phyloP scores from a whole-genome alignment of 2,113 vertebrate genomes.

The Holacanthus passer region DNA sequence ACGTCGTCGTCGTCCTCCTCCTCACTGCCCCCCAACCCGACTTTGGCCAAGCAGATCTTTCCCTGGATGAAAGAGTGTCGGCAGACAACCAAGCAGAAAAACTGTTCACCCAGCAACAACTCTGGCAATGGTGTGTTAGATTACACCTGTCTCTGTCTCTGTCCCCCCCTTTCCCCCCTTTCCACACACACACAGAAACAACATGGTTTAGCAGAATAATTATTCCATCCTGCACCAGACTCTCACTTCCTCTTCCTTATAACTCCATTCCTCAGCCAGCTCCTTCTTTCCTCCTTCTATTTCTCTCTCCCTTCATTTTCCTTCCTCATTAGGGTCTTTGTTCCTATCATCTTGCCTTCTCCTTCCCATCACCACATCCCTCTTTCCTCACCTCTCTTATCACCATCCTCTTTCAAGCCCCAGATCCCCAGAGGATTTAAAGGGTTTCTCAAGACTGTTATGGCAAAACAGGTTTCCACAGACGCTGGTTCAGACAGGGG shows the following conservation, averaged over 20 bases:
- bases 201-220: background rate
- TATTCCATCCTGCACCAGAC: constrained; percentile 13
- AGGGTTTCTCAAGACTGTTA: constrained; percentile 46
- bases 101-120: constrained; percentile 94
- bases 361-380: constrained; percentile 28
- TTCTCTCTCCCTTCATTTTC: constrained; percentile 30
- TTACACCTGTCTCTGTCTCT: constrained; percentile 57
- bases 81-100: constrained; percentile 98
- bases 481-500: constrained; percentile 12
- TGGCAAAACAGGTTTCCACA: constrained; percentile 41
- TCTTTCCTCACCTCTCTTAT: constrained; percentile 72
- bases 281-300: background rate
- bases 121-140: constrained; percentile 85
- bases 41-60: constrained; percentile 97
- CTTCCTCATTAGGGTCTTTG: constrained; percentile 47
- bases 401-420: constrained; percentile 53
- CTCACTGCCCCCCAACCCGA: constrained; percentile 87
- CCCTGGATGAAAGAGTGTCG: constrained; percentile 99
- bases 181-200: constrained; percentile 3
- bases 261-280: background rate
- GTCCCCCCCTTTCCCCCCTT: constrained; percentile 27
- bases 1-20: constrained; percentile 78
- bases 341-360: constrained; percentile 38
- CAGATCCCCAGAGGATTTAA: constrained; percentile 52
- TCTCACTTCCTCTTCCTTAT: constrained; percentile 4